A percentile compares a stretch with the other conserved stretches of the same genome.
Conservation (phyloP, 2,797 vertebrate species). For the Chloroceryle amazona region DNA sequence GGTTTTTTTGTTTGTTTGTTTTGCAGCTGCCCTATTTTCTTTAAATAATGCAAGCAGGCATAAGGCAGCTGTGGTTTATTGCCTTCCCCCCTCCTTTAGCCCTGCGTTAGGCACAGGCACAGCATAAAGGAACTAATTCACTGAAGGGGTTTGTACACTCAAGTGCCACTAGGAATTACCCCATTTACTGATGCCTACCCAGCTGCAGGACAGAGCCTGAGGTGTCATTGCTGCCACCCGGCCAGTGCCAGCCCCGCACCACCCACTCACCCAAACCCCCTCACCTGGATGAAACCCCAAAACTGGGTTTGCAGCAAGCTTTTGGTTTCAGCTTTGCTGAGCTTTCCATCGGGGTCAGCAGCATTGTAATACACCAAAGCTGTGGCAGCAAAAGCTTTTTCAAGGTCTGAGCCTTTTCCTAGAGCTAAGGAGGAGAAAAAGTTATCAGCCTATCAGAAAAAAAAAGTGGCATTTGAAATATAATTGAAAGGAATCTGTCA, state of each 20-base stretch:
- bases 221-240: neutral
- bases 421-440: constrained; percentile 63
- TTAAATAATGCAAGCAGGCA: neutral
- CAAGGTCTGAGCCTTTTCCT: constrained; percentile 81
- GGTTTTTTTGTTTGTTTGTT: neutral
- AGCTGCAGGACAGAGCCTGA: neutral
- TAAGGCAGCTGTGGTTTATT: accelerated
- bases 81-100: neutral
- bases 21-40: neutral
- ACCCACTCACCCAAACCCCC: neutral
- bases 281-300: constrained; percentile 81
- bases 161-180: neutral
- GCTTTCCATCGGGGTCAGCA: constrained; percentile 74
- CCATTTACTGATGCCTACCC: neutral
- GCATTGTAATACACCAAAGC: constrained; percentile 79
- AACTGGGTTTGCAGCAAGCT: constrained; percentile 80
- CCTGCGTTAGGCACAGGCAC: neutral
- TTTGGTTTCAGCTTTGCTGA: constrained; percentile 79
- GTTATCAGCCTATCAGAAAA: neutral
- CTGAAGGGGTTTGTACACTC: neutral
- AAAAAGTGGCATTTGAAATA: neutral
- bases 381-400: constrained; percentile 80
- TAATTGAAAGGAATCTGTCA: constrained; percentile 24
- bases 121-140: neutral
- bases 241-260: neutral